Base-by-base conservation (phyloP, 2,888 invertebrate genomes). In the Dasysyrphus tricinctus region DNA sequence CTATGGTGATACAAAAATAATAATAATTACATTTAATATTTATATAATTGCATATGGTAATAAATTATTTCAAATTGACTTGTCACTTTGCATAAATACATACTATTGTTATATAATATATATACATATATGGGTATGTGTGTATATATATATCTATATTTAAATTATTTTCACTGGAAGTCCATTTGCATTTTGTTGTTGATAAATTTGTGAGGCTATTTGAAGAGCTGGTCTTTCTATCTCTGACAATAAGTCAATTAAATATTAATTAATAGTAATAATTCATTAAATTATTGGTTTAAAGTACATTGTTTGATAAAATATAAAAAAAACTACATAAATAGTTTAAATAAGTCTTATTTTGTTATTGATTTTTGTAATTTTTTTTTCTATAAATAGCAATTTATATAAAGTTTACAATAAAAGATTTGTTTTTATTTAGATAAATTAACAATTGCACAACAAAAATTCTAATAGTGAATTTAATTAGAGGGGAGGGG, bases 181-280 rank as follows among this genome's bases (percentile, higher is more conserved):
- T 91, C 90, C 90, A 87, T 90, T 90, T 89, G 90, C 88, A 89
- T 90, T 89, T 89, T 88, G 90, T 89, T 90, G 89, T 88, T 83
- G 56, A 56, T 49, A 47, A 61, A 8, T 59, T 54, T 77, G n/a
- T 14, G 24, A 54, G 69, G 39, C 14, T 39, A 6, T 54, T 74
- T 72, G 42, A 56, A 51, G 39, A 16, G 34, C 47, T 67, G 12
- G 24, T 61, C 37, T 49, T 69, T 37, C 12, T 49, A 11, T 49
- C 24, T 44, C 56, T 56, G 24, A 51, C 39, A 57, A 57, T 59
- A 49, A 61, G 49, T 24, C 51, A 49, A 70, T 65, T 75, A 39
- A 61, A 42, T 57, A 14, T 9, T 70, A 74, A 39, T 56, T 24
- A 70, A 63, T 49, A 14, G 51, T 47, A 14, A 59, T 56, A 72